Evolutionary conservation across 2,888 invertebrate genomes (phyloP), one percentile per base, ranked within the genome.

Genomic region (Heliconius charithonia): DNA sequence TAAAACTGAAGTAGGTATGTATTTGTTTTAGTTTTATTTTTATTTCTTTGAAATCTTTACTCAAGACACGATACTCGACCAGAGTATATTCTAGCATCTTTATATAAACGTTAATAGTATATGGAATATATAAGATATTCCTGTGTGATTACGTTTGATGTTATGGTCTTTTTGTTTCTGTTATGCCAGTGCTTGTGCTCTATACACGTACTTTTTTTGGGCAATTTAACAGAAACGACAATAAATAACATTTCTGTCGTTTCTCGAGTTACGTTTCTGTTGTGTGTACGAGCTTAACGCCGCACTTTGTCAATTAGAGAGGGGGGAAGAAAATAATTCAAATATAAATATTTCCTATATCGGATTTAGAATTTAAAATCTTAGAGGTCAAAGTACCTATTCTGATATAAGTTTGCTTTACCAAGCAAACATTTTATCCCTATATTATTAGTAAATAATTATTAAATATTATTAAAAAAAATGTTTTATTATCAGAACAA

Each of bases 1-100:
- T 72, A 72, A 72, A 72, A 59, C 37, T 72, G 56, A 72, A 72
- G 59, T 56, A 71, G 16, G 22, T 56, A 29, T 13, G 32, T 69
- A 29, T 71, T 32, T 56, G 16, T 37, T 72, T n/a, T 59, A 16
- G 56, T 72, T 22, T 29, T 27, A 29, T 29, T 51, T 71, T 71
- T 32, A 13, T 59, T 59, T 32, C 16, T 56, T n/a, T 32, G 29
- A 32, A 51, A 56, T 27, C 13, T n/a, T n/a, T 72, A n/a, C n/a
- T 56, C 16, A 25, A 69, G 69, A 69, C 41, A 25, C 37, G 32
- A 37, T 67, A 6, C 27, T 63, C 27, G 41, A 41, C 25, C n/a
- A 13, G 67, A 45, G 69, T 27, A 25, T 69, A 41, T 45, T 66
- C 9, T 59, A 22, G 9, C 12, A 32, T 4, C 66, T 16, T 29